Evolutionary conservation across 2,113 vertebrate species (phyloP).

Genomic region (Craseonycteris thonglongyai): DNA sequence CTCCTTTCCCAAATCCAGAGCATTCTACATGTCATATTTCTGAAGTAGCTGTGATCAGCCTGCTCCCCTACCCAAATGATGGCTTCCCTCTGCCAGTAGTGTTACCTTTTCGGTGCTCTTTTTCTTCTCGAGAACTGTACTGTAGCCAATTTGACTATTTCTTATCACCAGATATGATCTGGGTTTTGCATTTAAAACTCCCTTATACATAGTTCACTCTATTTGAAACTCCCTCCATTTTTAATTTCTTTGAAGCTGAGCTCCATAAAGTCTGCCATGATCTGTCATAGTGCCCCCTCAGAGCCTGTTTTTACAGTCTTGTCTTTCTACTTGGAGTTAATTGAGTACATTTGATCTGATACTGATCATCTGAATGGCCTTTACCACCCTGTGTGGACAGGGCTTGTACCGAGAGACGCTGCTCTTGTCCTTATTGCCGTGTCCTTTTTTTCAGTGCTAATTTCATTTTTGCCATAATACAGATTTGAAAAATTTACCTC

Average conservation of each 20-base stretch:
- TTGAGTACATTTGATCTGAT: not conserved
- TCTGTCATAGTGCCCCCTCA: not conserved
- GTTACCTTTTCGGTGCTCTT: not conserved
- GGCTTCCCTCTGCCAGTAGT: not conserved
- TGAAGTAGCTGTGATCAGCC: not conserved
- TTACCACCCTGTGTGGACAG: not conserved
- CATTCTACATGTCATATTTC: not conserved
- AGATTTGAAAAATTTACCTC: not conserved
- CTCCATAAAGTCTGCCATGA: not conserved
- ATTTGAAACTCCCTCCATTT: not conserved
- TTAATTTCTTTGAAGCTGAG: not conserved
- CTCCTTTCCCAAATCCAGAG: not conserved
- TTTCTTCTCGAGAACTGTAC: not conserved
- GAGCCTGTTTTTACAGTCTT: not conserved
- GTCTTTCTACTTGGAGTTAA: not conserved
- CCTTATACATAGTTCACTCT: not conserved
- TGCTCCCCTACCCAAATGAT: not conserved
- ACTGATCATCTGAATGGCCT: not conserved
- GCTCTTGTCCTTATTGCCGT: too few relatives aligned
- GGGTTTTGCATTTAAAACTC: not conserved
- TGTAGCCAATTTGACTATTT: not conserved
- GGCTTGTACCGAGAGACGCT: not conserved
- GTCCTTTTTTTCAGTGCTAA: not conserved
- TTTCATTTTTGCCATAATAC: not conserved
- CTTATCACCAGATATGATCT: not conserved